Evolutionary conservation across 2,888 invertebrate species (phyloP).

Genomic region (Lithophane ornitopus): DNA sequence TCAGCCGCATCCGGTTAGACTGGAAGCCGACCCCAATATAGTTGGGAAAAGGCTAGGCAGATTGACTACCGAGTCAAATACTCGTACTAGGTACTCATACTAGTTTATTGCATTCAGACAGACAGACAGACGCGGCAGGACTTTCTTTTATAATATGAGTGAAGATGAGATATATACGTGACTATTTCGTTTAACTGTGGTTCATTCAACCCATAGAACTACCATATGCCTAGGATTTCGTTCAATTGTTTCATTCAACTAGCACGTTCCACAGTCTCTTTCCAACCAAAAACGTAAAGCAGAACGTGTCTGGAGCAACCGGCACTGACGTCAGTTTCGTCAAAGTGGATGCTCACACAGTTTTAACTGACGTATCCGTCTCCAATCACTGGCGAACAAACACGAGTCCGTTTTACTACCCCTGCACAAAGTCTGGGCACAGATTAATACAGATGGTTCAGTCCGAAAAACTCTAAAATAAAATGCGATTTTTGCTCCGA

Average conservation of each 20-base stretch:
- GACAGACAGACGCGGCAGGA: no score
- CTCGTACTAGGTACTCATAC: no score
- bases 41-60: no score
- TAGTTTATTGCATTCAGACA: no score
- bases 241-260: slow-evolving; percentile 4
- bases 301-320: neutral
- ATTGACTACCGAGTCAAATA: no score
- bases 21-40: no score
- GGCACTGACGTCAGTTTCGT: neutral
- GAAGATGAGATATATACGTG: neutral
- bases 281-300: slow-evolving; percentile 7
- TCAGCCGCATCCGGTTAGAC: no score
- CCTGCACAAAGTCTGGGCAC: neutral
- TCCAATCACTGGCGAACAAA: slow-evolving; percentile 45
- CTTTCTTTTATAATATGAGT: no score
- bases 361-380: slow-evolving; percentile 33
- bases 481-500: no score
- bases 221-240: neutral
- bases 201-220: neutral
- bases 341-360: slow-evolving; percentile 39
- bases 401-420: slow-evolving; percentile 20
- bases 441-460: no score
- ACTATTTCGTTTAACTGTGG: neutral
- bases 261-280: neutral
- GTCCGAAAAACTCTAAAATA: no score